Evolutionary conservation across 2,113 vertebrate species (phyloP).

Genomic region (Melozone crissalis): DNA sequence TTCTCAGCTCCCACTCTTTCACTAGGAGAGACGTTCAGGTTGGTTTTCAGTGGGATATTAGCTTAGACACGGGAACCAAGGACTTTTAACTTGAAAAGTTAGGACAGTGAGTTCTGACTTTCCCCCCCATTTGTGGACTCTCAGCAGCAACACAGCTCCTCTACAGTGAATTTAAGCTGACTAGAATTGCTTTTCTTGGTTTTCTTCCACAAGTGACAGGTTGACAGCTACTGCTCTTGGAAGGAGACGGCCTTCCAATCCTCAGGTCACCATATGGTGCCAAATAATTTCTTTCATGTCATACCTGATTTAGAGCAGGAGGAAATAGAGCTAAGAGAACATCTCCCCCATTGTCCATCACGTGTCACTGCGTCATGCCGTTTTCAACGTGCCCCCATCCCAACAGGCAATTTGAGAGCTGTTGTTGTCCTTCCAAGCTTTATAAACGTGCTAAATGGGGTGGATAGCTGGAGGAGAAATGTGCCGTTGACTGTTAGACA

Average conservation of each 20-base stretch:
- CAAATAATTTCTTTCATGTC: conserved; percentile 46
- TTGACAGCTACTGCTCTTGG: conserved; percentile 59
- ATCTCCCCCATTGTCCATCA: not conserved
- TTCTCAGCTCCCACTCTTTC: not conserved
- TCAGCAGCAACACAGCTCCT: not conserved
- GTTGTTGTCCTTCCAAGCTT: conserved; percentile 2
- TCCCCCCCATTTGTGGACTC: not conserved
- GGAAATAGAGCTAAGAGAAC: conserved; percentile 14
- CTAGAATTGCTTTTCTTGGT: conserved; percentile 51
- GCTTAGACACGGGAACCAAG: not conserved
- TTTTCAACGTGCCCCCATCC: not conserved
- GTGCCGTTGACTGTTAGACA: not conserved
- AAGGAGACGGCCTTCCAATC: conserved; percentile 33
- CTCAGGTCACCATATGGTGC: conserved; percentile 21
- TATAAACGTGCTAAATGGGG: conserved; percentile 17
- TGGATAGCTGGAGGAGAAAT: conserved; percentile 25
- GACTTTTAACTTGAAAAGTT: conserved; percentile 37
- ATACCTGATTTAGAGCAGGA: conserved; percentile 41
- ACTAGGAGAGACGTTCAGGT: not conserved
- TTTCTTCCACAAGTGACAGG: conserved; percentile 59
- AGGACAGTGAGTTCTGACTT: not conserved
- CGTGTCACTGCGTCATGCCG: not conserved
- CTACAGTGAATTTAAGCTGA: conserved; percentile 22
- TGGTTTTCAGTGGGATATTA: not conserved
- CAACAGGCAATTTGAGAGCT: conserved; percentile 15